Evolutionary conservation across 2,888 invertebrate genomes (phyloP), one percentile per base, ranked within the genome.

Genomic region (Stomorhina lunata): DNA sequence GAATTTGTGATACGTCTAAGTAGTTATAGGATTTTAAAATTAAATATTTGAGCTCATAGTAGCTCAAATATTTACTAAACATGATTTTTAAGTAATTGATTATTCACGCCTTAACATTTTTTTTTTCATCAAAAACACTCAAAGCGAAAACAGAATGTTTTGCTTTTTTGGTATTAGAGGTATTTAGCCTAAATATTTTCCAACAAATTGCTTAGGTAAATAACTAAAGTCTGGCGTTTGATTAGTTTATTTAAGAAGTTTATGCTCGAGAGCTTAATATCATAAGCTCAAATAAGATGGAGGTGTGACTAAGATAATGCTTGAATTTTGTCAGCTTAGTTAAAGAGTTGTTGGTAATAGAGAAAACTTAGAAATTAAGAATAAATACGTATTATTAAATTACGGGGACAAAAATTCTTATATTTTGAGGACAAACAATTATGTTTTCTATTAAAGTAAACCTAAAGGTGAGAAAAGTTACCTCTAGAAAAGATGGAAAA

Each of bases 31-130:
- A 75, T 32, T 34, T 34, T 25, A 32, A 25, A 40, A 4, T 57
- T 15, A 12, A 15, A 57, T n/a, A 9, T 61, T 57, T 40, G 15
- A 20, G n/a, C n/a, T n/a, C n/a, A n/a, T n/a, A n/a, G n/a, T n/a
- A n/a, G n/a, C n/a, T n/a, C n/a, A n/a, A n/a, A 5, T 45, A 15
- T 43, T 20, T 53, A 32, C 29, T 50, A 45, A 29, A 55, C 37
- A 53, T 65, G 48, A 37, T 37, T 25, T 34, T 32, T 29, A 22
- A 63, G 73, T 75, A 75, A 80, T 80, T 75, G 80, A 63, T 80
- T 75, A 75, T 69, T 75, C 63, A 80, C 55, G 61, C 69, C 69
- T 40, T 32, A 72, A 37, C 37, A 75, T 69, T 75, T 75, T 80
- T n/a, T n/a, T n/a, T n/a, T n/a, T n/a, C n/a, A n/a, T n/a, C n/a